Percentiles rank a stretch among this genome's conserved stretches.
Evolutionary conservation across 2,888 invertebrate genomes (phyloP).

Genomic region (Monopis laevigella): DNA sequence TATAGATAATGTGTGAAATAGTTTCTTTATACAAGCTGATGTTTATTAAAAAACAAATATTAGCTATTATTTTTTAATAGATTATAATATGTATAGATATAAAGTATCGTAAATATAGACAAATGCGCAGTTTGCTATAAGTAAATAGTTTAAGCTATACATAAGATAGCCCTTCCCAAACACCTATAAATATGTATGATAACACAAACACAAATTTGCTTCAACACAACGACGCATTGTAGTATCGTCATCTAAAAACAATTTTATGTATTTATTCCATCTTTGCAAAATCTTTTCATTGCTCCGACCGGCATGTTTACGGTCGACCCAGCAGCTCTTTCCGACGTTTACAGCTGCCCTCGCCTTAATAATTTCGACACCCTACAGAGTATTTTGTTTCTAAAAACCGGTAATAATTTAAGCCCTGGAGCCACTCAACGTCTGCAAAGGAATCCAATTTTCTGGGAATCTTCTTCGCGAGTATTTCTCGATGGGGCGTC

Average conservation of each 20-base stretch:
- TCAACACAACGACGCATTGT: too few relatives aligned
- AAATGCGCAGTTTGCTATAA: too few relatives aligned
- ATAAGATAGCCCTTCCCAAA: too few relatives aligned
- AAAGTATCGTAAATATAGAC: too few relatives aligned
- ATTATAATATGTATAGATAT: too few relatives aligned
- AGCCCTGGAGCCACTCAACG: conserved; percentile 12
- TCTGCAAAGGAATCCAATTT: conserved; percentile 14
- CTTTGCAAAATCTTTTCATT: conserved; percentile 12
- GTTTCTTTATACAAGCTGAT: too few relatives aligned
- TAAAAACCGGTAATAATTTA: conserved; percentile 14
- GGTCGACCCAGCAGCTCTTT: conserved; percentile 10
- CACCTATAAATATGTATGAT: too few relatives aligned
- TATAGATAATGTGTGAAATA: too few relatives aligned
- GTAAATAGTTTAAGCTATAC: too few relatives aligned
- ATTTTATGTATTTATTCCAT: conserved; percentile 10
- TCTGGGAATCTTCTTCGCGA: conserved; percentile 2
- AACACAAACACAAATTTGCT: too few relatives aligned
- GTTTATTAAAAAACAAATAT: too few relatives aligned
- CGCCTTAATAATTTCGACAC: conserved; percentile 14
- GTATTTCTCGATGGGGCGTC: conserved; percentile 1
- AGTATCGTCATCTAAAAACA: background rate
- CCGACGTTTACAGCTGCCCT: conserved; percentile 12
- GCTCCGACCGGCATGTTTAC: conserved; percentile 10
- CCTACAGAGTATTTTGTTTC: conserved; percentile 12
- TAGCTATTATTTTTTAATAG: too few relatives aligned